Evolutionary conservation across 1,140 invertebrate genomes (phyloP), one percentile per base, ranked within the genome.

Genomic region (Globodera rostochiensis): DNA sequence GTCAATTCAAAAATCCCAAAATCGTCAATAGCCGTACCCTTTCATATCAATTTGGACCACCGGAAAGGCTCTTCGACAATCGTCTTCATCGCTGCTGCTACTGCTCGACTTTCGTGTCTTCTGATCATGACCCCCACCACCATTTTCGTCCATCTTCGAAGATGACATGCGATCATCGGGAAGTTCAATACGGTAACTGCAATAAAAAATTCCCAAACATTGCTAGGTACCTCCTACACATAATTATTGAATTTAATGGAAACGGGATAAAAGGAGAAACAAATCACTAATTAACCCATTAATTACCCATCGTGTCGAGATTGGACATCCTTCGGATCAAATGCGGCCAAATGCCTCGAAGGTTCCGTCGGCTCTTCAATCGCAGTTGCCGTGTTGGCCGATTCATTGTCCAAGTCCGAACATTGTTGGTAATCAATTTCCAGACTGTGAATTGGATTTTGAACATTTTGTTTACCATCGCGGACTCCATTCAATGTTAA

Each of bases 401-500:
- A 71, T 15, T 89, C 88, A 46, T 84, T 69, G 75, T 89, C 89
- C 77, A 89, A 80, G 77, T 88, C 85, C 6, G 78, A 75, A 71
- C 87, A 89, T 80, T 89, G 88, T 8, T 90, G 83, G 73, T 89
- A 89, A 50, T 89, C 88, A 74, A 90, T 88, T 79, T 88, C 88
- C 47, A 88, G 57, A 81, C 77, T 78, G 13, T 60, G 69, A 77
- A 77, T 36, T 4, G n/a, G 19, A 66, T 87, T 36, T 36, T 36
- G 36, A 36, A 36, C 36, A 36, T 36, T 36, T 36, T 36, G 36
- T 36, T 25, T 36, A 36, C 3, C 36, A 36, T 36, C 36, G 25
- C 25, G 36, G 36, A 36, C 36, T 36, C 36, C 36, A 36, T 36
- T 36, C 36, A 36, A 36, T 36, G 36, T 36, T 36, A 36, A 36